Evolutionary conservation across 1,140 invertebrate genomes (phyloP), one percentile per base, ranked within the genome.

Genomic region (Coptotermes formosanus): DNA sequence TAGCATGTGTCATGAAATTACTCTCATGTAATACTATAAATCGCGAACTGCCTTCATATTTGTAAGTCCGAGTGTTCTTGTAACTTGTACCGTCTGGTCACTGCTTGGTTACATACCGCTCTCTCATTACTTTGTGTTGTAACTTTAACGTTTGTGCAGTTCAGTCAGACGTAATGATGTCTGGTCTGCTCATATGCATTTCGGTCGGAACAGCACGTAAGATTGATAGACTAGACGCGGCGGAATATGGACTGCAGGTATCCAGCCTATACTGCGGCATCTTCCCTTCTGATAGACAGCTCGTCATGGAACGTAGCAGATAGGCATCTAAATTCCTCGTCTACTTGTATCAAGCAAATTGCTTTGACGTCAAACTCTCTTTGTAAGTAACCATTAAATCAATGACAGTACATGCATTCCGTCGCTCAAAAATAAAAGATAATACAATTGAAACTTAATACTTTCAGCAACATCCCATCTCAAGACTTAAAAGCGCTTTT

Each of bases 311-410:
- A 75, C 14, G n/a, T 75, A 75, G 1, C 64, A 75, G 64, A 75
- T 75, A 75, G 4, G 8, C 25, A 75, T 75, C 64, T 75, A 25
- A 30, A 30, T 6, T 30, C 25, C 64, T 30, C 64, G 7, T 75
- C 64, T 30, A 75, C 64, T 30, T 75, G 64, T 30, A 75, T 75
- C 64, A 75, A 75, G 64, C 64, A 75, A 75, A 75, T 75, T 75
- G 64, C 25, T 75, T 75, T 75, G 64, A 75, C 64, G 64, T 75
- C n/a, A 75, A 30, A 30, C 64, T 75, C 64, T 25, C 64, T 12
- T 75, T 75, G n/a, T 8, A 30, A n/a, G 64, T 30, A 75, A 75
- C 25, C 64, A 75, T 75, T 75, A 75, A 75, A 75, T 75, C 64
- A 75, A 30, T 75, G 64, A 30, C 8, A 19, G 21, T 23, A 64